These are phyloP conservation scores for Polietes domitor DNA, from an alignment of 2,888 invertebrate genomes.

Conservation along the genomic window DNA sequence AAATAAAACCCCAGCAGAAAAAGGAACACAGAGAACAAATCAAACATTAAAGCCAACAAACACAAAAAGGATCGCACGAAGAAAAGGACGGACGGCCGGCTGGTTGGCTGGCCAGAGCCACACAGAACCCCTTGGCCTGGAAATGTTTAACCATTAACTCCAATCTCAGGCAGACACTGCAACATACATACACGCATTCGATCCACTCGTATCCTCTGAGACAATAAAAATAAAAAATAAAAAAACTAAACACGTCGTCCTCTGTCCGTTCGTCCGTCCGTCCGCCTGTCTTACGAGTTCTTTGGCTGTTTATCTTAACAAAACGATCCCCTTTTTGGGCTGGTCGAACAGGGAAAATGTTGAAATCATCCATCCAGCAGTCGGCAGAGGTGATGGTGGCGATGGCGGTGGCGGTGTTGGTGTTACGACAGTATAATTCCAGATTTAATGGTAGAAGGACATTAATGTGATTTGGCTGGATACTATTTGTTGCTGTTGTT, in stretches of 20 bases:
- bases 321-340: constrained; percentile 57
- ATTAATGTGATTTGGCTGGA: constrained; percentile 54
- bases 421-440: background rate
- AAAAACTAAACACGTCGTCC: constrained; percentile 7
- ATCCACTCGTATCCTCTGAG: constrained; percentile 8
- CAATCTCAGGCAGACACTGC: background rate
- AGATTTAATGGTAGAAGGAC: constrained; percentile 68
- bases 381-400: background rate
- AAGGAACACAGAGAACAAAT: constrained; percentile 1
- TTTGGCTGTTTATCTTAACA: constrained; percentile 54
- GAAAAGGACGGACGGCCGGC: background rate
- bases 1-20: constrained; percentile 4
- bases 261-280: background rate
- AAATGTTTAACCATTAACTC: background rate
- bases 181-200: background rate
- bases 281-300: background rate
- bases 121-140: background rate
- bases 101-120: background rate
- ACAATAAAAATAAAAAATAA: constrained; percentile 19
- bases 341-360: background rate
- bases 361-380: background rate
- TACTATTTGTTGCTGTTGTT: background rate
- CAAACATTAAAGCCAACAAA: constrained; percentile 21
- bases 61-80: background rate
- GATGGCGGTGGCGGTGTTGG: background rate